Percentiles rank a stretch among this genome's conserved stretches.
Conservation (phyloP, 1,140 invertebrate species). For the Brachionus asplanchnoidis region DNA sequence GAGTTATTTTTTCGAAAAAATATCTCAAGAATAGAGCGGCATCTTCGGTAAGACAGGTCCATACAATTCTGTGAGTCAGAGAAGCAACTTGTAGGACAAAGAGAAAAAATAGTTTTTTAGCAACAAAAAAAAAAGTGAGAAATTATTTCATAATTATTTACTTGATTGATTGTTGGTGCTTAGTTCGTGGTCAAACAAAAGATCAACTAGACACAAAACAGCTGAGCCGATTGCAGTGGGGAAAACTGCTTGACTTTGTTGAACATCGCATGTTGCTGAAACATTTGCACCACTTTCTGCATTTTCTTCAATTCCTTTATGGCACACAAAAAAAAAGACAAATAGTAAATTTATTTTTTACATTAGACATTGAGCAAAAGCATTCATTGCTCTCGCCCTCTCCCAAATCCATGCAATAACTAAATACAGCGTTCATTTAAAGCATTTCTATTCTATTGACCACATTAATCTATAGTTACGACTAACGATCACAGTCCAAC, state of each 20-base stretch:
- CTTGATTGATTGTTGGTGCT: conserved; percentile 75
- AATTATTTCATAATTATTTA: conserved; percentile 43
- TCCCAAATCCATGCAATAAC: not conserved
- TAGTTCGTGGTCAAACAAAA: conserved; percentile 91
- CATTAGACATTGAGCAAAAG: not conserved
- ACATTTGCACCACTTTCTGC: not conserved
- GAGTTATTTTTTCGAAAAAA: conserved; percentile 87
- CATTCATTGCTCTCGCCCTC: not conserved
- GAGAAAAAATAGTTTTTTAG: not conserved
- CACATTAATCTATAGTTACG: not conserved
- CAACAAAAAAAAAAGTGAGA: too few relatives aligned
- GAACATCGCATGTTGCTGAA: conserved; percentile 56
- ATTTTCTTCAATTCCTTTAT: conserved; percentile 27
- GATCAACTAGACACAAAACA: conserved; percentile 84
- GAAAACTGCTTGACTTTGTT: conserved; percentile 86
- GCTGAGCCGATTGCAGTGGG: conserved; percentile 91
- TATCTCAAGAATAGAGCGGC: conserved; percentile 89
- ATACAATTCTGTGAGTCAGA: conserved; percentile 69
- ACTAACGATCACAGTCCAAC: not conserved
- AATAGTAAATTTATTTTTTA: not conserved
- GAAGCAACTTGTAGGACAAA: conserved; percentile 40
- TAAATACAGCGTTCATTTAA: not conserved
- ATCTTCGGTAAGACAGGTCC: conserved; percentile 95
- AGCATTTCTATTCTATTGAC: not conserved
- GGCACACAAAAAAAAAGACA: not conserved